A percentile compares a stretch with the other conserved stretches of the same genome.
These are phyloP conservation scores for Oxyteleia sp. DNA, from an alignment of 2,888 invertebrate species.

Conservation along the genomic window DNA sequence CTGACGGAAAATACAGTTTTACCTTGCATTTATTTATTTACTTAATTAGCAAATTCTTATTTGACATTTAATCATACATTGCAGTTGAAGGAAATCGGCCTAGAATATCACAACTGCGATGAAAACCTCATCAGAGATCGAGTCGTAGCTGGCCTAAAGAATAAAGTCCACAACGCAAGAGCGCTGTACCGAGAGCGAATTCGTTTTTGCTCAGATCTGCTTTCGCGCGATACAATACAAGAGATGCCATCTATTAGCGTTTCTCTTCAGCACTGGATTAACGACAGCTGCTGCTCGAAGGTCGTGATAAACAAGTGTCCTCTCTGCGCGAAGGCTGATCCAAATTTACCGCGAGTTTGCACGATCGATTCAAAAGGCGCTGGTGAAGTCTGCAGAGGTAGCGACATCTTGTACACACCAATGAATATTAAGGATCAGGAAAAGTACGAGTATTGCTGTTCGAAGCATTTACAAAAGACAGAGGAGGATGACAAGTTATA, in stretches of 20 bases:
- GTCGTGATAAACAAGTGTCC: conserved; percentile 83
- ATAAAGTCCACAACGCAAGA: conserved; percentile 77
- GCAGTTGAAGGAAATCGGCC: conserved; percentile 92
- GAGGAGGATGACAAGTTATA: conserved; percentile 52
- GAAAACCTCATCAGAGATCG: conserved; percentile 88
- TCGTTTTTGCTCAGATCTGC: conserved; percentile 76
- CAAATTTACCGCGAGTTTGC: conserved; percentile 74
- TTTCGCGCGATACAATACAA: conserved; percentile 73
- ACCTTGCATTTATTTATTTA: too few relatives aligned
- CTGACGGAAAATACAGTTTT: too few relatives aligned
- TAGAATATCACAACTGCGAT: conserved; percentile 92
- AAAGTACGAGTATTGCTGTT: conserved; percentile 79
- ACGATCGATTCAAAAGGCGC: conserved; percentile 72
- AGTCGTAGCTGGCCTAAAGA: conserved; percentile 88
- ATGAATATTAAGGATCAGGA: conserved; percentile 62
- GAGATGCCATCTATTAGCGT: conserved; percentile 76
- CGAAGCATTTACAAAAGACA: conserved; percentile 47
- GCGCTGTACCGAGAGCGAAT: conserved; percentile 74
- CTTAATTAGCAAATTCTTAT: too few relatives aligned
- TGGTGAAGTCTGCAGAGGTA: conserved; percentile 78
- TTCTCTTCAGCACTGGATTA: conserved; percentile 83
- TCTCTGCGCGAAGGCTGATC: conserved; percentile 76
- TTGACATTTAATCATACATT: too few relatives aligned
- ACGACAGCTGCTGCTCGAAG: conserved; percentile 83
- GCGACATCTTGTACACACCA: conserved; percentile 80